Percentiles rank a stretch among this genome's conserved stretches.
Evolutionary conservation across 2,888 invertebrate genomes (phyloP).

Genomic region (Papilio elwesi): DNA sequence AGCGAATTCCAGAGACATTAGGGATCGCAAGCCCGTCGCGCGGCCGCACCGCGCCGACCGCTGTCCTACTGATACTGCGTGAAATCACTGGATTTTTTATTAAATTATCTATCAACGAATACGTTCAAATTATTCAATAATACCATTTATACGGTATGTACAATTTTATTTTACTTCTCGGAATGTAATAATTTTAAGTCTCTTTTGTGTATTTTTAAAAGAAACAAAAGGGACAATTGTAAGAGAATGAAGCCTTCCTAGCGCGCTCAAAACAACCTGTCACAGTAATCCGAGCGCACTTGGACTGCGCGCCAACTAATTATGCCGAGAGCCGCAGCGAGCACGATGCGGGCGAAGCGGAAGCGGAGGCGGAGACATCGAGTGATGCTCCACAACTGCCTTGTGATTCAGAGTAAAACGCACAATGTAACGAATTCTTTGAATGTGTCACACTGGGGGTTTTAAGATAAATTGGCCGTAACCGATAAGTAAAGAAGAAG

Average conservation of each 20-base stretch:
- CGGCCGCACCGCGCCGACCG: not conserved
- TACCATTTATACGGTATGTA: too few relatives aligned
- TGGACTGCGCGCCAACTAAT: conserved; percentile 20
- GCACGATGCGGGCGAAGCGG: not conserved
- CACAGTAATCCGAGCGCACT: conserved; percentile 11
- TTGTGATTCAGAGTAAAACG: not conserved
- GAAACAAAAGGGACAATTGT: conserved; percentile 11
- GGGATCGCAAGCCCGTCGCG: not conserved
- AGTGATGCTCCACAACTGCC: conserved; percentile 9
- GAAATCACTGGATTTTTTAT: too few relatives aligned
- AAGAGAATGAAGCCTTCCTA: conserved; percentile 4
- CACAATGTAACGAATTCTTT: not conserved
- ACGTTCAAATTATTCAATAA: too few relatives aligned
- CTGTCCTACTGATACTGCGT: too few relatives aligned
- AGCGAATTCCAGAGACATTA: not conserved
- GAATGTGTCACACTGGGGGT: not conserved
- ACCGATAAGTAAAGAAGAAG: too few relatives aligned
- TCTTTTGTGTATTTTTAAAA: not conserved
- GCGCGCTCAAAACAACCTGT: conserved; percentile 12
- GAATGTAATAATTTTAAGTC: not conserved
- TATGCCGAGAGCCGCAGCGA: conserved; percentile 27
- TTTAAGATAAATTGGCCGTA: not conserved
- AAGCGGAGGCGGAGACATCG: not conserved
- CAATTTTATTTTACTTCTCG: too few relatives aligned
- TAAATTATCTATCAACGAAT: too few relatives aligned